Conservation (phyloP, 1,140 invertebrate species). For the Orchestia grillus region DNA sequence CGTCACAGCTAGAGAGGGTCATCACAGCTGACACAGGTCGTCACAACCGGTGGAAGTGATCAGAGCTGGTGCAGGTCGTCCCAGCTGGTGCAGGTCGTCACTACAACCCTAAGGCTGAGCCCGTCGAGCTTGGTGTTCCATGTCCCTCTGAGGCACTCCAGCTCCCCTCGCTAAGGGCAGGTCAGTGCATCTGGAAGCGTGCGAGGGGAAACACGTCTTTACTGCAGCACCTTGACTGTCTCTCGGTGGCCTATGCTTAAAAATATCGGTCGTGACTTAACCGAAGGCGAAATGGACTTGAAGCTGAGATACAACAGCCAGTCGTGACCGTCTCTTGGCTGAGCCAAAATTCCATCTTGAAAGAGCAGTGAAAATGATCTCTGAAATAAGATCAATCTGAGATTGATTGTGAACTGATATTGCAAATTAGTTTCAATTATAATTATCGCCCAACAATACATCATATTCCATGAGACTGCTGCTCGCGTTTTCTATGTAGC, state of each 20-base stretch:
- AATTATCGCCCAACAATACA: too few relatives aligned
- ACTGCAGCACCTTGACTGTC: background rate
- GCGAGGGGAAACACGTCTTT: constrained; percentile 9
- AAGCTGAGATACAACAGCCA: background rate
- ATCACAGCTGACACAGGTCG: background rate
- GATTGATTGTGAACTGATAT: background rate
- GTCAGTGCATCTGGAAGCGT: constrained; percentile 46
- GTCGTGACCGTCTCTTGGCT: background rate
- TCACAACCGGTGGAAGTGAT: background rate
- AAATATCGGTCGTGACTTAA: background rate
- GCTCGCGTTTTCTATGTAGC: background rate
- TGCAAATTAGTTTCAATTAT: background rate
- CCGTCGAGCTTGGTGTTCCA: background rate
- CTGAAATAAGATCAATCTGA: background rate
- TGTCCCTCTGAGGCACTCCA: background rate
- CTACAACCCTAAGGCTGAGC: background rate
- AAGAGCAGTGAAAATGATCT: background rate
- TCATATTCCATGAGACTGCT: background rate
- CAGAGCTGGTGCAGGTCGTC: too few relatives aligned
- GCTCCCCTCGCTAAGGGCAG: background rate
- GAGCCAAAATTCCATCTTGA: background rate
- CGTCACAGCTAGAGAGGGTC: background rate
- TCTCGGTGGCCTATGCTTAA: background rate
- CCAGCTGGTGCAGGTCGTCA: background rate
- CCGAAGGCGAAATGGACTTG: background rate